Base-by-base conservation (phyloP, 2,888 invertebrate species). In the Cryptocephalus primarius region DNA sequence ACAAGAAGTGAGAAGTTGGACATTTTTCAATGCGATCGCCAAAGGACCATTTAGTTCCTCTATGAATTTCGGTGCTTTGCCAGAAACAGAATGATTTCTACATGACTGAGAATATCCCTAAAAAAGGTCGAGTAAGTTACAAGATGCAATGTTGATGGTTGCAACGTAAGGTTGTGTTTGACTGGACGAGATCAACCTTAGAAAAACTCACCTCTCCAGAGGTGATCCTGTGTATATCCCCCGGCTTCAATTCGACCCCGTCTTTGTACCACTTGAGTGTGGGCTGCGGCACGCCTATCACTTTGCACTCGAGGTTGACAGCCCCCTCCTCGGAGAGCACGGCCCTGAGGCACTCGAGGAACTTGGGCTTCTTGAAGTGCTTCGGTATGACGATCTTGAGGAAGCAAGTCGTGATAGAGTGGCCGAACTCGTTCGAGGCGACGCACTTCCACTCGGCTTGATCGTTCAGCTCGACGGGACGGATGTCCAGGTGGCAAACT, bases 381-480 rank as follows among this genome's bases (percentile, higher is more conserved):
- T 85, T 80, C 1, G 92, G 92, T 66, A 92, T 88, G 57, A 81
- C 79, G 40, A 92, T 71, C 72, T 87, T 87, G 1, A 92, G 74
- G 60, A 88, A 89, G 67, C 89, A 88, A 0, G 89, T 88, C 1
- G 91, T 90, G 8, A 88, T 81, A 56, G 88, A 89, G 60, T 90
- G 88, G 1, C 92, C 92, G 61, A 83, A 91, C 60, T 91, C 89
- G 64, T 91, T 92, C 48, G 83, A 81, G 8, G 89, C 90, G 3
- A 91, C 83, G 64, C 90, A 91, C 66, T 90, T 91, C 91, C 91
- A 92, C 64, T 91, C 90, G 0, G 89, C 89, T 70, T 90, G 89
- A 65, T 92, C 91, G 48, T 82, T 75, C 60, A 90, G 82, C 67
- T 90, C 88, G 1, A 90, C 75, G 48, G 77, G 76, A 45, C 76